These are phyloP conservation scores for Sebastes kiyomatsui DNA, from an alignment of 2,797 vertebrate genomes.

Conservation along the genomic window DNA sequence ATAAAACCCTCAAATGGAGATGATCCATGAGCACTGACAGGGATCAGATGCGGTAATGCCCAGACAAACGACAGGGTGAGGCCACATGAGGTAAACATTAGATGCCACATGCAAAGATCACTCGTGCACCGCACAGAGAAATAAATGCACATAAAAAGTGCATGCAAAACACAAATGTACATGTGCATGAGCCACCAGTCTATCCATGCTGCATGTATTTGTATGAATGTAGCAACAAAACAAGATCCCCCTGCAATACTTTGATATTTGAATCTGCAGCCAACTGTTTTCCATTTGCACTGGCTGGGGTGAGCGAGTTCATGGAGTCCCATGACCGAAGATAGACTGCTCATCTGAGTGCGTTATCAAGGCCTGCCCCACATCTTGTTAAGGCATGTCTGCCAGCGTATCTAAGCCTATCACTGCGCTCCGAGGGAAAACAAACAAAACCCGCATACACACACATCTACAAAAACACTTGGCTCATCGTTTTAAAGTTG, in stretches of 20 bases:
- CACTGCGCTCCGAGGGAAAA: constrained; percentile 60
- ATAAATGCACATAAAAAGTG: constrained; percentile 6
- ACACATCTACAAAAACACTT: constrained; percentile 50
- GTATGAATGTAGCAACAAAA: constrained; percentile 2
- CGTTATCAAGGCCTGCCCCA: constrained; percentile 69
- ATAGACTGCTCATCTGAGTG: constrained; percentile 70
- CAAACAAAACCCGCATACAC: constrained; percentile 64
- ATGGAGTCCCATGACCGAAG: constrained; percentile 69
- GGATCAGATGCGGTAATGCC: constrained; percentile 48
- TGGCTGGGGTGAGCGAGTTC: constrained; percentile 64
- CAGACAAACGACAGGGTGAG: constrained; percentile 38
- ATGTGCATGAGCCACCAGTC: not conserved
- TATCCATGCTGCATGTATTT: constrained; percentile 1
- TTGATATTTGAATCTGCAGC: constrained; percentile 41
- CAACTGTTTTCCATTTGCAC: constrained; percentile 60
- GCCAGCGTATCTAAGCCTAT: constrained; percentile 68
- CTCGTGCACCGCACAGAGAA: not conserved
- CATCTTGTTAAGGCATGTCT: constrained; percentile 77
- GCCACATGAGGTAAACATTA: constrained; percentile 53
- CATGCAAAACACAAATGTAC: constrained; percentile 5
- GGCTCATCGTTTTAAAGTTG: constrained; percentile 59
- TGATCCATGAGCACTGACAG: constrained; percentile 42
- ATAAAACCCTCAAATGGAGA: constrained; percentile 52
- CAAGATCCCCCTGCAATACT: constrained; percentile 13
- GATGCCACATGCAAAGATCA: constrained; percentile 38